phyloP scores from a whole-genome alignment of 2,113 vertebrate species.

The Otocyon megalotis region DNA sequence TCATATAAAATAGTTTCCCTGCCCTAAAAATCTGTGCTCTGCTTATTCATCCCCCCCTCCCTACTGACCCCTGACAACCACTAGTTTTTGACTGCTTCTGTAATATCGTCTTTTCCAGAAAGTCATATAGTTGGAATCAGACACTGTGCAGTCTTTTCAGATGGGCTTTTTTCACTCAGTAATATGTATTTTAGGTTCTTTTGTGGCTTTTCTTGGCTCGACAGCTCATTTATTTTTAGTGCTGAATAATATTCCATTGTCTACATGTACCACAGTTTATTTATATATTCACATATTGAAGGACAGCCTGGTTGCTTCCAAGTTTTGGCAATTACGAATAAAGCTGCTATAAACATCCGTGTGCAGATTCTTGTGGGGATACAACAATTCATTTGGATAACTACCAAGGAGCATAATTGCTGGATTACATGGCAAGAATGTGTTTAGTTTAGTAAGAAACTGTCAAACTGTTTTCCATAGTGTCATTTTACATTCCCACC shows the following conservation, averaged over 20 bases:
- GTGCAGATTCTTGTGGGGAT: not conserved
- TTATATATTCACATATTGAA: not conserved
- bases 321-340: not conserved
- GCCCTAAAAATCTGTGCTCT: not conserved
- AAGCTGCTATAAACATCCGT: not conserved
- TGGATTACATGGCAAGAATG: not conserved
- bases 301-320: not conserved
- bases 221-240: not conserved
- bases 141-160: not conserved
- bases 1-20: not conserved
- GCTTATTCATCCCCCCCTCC: not conserved
- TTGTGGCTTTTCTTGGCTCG: not conserved
- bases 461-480: not conserved
- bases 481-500: not conserved
- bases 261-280: not conserved
- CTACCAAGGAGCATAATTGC: not conserved
- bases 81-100: not conserved
- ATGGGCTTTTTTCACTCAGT: not conserved
- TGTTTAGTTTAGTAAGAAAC: not conserved
- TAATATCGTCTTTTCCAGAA: not conserved
- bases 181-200: not conserved
- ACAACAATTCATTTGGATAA: not conserved
- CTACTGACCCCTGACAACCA: not conserved
- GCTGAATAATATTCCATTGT: not conserved
- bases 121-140: not conserved